Conservation (phyloP, 2,113 vertebrate species). For the Hydrolagus affinis region DNA sequence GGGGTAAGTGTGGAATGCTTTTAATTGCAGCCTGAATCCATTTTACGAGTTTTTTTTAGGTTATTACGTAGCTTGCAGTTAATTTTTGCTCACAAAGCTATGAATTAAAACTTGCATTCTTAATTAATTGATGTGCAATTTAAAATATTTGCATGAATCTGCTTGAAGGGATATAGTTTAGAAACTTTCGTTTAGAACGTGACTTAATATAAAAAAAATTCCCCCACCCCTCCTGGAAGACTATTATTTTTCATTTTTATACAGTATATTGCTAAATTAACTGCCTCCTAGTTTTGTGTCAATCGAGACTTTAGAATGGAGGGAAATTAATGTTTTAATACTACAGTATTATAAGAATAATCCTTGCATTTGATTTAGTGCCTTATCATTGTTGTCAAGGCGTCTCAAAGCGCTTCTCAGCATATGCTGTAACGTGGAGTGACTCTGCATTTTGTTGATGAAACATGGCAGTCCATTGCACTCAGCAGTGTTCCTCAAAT, state of each 20-base stretch:
- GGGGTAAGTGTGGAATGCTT: background rate
- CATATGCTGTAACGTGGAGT: no score
- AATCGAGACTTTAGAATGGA: no score
- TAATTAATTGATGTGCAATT: slow-evolving; percentile 8
- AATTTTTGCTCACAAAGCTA: background rate
- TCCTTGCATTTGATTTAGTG: no score
- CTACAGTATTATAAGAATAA: no score
- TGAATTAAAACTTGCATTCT: slow-evolving; percentile 7
- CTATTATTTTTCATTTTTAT: slow-evolving; percentile 16
- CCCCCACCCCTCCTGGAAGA: background rate
- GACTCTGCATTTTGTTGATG: no score
- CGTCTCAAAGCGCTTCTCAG: no score
- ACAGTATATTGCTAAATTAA: background rate
- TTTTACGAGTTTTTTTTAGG: background rate
- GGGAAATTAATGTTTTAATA: no score
- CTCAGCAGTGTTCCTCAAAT: no score
- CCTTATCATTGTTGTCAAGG: no score
- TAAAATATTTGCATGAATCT: background rate
- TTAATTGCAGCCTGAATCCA: background rate
- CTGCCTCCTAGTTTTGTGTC: no score
- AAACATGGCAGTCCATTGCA: no score
- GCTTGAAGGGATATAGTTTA: background rate
- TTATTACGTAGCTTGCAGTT: background rate
- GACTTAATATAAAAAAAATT: background rate
- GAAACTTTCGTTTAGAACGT: background rate